Evolutionary conservation across 2,888 invertebrate species (phyloP).

Genomic region (Ectemnius cavifrons): DNA sequence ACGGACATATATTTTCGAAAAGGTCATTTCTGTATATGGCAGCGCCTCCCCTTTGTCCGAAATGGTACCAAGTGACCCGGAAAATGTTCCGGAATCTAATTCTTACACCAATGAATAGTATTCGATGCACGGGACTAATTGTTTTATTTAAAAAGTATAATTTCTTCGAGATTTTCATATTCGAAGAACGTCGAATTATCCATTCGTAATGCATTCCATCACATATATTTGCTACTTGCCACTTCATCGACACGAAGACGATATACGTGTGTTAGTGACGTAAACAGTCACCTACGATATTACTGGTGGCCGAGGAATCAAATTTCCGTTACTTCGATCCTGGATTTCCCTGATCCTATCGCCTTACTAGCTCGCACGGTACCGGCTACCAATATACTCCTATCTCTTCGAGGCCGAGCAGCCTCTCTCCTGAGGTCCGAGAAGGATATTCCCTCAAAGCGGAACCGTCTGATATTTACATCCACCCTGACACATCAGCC

Average conservation of each 20-base stretch:
- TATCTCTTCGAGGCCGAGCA: not conserved
- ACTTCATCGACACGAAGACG: too few species aligned
- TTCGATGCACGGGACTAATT: too few species aligned
- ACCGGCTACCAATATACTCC: not conserved
- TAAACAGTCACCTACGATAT: conserved; percentile 52
- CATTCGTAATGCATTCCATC: too few species aligned
- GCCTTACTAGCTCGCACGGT: conserved; percentile 23
- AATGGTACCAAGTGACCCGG: not conserved
- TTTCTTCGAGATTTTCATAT: too few species aligned
- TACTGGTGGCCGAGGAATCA: conserved; percentile 53
- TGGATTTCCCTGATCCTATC: conserved; percentile 50
- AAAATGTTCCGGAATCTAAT: too few species aligned
- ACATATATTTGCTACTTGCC: too few species aligned
- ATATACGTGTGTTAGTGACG: conserved; percentile 32
- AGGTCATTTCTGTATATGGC: not conserved
- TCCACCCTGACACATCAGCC: too few species aligned
- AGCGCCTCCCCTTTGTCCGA: not conserved
- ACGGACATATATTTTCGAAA: too few species aligned
- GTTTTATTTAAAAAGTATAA: too few species aligned
- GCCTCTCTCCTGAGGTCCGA: not conserved
- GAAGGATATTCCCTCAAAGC: conserved; percentile 1
- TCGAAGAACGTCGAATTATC: too few species aligned
- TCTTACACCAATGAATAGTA: too few species aligned
- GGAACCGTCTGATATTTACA: too few species aligned
- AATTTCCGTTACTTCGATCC: conserved; percentile 62